Base-by-base conservation (phyloP, 2,113 vertebrate species). In the Egretta garzetta region DNA sequence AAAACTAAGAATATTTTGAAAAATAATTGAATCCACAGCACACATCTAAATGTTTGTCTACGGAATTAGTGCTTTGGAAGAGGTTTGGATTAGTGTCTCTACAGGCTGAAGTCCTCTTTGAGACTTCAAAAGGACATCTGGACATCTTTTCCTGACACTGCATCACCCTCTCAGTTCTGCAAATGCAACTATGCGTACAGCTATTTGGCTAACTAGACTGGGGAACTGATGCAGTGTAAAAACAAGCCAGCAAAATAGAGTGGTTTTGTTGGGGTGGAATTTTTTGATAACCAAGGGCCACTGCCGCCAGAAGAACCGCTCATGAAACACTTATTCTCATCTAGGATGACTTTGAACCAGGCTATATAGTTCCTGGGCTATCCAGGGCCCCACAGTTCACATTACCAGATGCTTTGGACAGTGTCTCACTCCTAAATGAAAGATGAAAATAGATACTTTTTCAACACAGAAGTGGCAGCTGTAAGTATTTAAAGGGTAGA, bases 401-500 rank as follows among this genome's bases (percentile, higher is more conserved):
- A 15, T 67, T 92, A 73, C 82, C 90, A 95, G 84, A 95, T 88
- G 77, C 90, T 95, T 95, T 92, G 90, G 80, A 68, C 76, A 50
- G 17, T 72, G 62, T 85, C 86, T 96, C 71, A 35, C 35, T 89
- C 66, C n/a, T 80, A 75, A 88, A 47, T 63, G 88, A 89, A 83
- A 92, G 80, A 94, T 91, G 92, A 81, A 92, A 96, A 93, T 66
- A 95, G 86, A 94, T 90, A 82, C 52, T 45, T 94, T 80, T 92
- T 52, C 67, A 91, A 70, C 63, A 76, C 59, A 82, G 89, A 93
- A 93, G 75, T 85, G 92, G 92, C 80, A 93, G 93, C 88, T 93
- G 39, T 88, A 95, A 94, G 93, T 96, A 84, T 90, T 96, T 95
- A 96, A 88, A 93, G 86, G 45, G 60, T 92, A 96, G 92, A 93